A percentile compares a stretch with the other conserved stretches of the same genome.
phyloP scores from a whole-genome alignment of 2,797 vertebrate genomes.

The Pangasius sanitwongsei region DNA sequence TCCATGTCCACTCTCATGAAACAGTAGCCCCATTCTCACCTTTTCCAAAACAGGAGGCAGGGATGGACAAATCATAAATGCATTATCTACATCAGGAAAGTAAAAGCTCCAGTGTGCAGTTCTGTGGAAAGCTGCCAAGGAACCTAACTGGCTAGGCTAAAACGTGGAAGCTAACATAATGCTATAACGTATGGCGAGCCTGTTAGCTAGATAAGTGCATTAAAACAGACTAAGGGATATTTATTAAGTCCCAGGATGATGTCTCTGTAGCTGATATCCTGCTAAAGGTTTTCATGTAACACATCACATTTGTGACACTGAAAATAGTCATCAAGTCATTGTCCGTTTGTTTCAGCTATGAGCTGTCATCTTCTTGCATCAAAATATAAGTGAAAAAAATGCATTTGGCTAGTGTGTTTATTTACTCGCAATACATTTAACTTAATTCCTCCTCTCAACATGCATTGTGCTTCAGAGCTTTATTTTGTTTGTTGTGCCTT shows the following conservation, averaged over 20 bases:
- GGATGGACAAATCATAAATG: neutral
- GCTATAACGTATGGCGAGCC: neutral
- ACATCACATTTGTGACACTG: neutral
- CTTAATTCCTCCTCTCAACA: neutral
- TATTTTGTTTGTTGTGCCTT: neutral
- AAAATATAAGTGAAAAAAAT: neutral
- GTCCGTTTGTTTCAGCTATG: neutral
- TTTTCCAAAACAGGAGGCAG: neutral
- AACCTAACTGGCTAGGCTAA: neutral
- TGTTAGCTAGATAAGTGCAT: neutral
- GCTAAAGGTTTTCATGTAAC: neutral
- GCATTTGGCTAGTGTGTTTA: neutral
- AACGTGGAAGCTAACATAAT: neutral
- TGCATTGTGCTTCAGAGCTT: neutral
- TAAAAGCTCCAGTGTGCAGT: neutral
- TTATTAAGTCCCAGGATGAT: neutral
- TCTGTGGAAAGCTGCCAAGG: neutral
- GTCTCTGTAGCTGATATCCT: neutral
- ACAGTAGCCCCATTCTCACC: neutral
- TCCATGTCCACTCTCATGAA: neutral
- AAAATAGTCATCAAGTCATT: neutral
- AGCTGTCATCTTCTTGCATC: neutral
- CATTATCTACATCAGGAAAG: neutral
- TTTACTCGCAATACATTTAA: neutral
- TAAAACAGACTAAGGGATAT: neutral